Conservation (phyloP, 2,113 vertebrate species). For the Tetrao urogallus region DNA sequence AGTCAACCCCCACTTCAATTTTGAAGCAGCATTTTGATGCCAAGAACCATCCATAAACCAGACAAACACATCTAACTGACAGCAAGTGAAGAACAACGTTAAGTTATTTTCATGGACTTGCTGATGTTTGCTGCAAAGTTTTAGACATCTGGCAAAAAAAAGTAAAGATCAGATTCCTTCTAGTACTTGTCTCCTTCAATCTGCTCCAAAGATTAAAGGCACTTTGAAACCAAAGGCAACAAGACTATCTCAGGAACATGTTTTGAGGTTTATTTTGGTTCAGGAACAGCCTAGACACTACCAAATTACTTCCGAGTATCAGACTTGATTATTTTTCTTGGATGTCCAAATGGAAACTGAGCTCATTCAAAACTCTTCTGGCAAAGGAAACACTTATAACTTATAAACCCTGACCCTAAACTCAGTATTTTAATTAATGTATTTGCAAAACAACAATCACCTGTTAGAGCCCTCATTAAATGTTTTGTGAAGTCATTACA, state of each 20-base stretch:
- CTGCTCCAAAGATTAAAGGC: not conserved
- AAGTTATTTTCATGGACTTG: not conserved
- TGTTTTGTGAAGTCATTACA: not conserved
- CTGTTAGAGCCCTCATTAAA: not conserved
- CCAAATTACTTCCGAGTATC: not conserved
- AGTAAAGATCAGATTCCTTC: not conserved
- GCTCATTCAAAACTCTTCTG: not conserved
- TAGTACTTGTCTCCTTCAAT: not conserved
- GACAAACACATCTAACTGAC: not conserved
- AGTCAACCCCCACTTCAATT: not conserved
- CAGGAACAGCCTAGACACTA: not conserved
- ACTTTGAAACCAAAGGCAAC: not conserved
- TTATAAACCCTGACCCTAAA: not conserved
- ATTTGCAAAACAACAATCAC: not conserved
- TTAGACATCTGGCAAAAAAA: not conserved
- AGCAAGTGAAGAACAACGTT: not conserved
- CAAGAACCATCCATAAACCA: not conserved
- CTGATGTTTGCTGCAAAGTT: not conserved
- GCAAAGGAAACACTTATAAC: not conserved
- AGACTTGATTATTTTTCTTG: not conserved
- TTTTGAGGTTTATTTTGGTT: not conserved
- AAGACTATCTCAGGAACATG: not conserved
- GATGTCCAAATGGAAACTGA: not conserved
- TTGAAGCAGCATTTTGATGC: not conserved
- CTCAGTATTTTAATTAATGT: not conserved